Percentiles rank a stretch among this genome's conserved stretches.
These are phyloP conservation scores for Salvelinus fontinalis DNA, from an alignment of 2,113 vertebrate genomes.

Conservation along the genomic window DNA sequence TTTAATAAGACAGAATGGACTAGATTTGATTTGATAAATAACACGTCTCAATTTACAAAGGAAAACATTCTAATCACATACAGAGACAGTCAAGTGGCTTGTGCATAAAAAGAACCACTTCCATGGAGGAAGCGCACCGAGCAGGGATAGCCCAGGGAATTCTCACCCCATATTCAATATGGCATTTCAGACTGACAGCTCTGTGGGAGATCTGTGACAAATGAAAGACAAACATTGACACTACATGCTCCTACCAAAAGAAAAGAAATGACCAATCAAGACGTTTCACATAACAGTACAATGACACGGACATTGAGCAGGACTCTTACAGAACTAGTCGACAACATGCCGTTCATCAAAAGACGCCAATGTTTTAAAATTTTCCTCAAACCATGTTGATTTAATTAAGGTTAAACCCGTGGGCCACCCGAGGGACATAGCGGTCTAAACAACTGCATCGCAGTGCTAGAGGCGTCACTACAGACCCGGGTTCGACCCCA, in stretches of 20 bases:
- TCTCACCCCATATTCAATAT: too few species aligned
- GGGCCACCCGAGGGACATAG: too few species aligned
- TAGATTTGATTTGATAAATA: background rate
- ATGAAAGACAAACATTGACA: background rate
- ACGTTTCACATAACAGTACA: background rate
- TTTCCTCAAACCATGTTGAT: background rate
- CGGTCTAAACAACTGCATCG: too few species aligned
- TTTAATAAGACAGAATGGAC: background rate
- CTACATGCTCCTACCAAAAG: background rate
- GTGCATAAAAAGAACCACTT: background rate
- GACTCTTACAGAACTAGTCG: background rate
- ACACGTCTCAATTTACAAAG: background rate
- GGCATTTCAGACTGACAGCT: background rate
- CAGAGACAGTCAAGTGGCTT: background rate
- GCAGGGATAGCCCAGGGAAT: background rate
- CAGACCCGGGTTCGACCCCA: too few species aligned
- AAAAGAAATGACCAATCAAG: background rate
- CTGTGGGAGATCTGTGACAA: background rate
- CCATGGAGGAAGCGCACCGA: background rate
- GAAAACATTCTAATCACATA: background rate
- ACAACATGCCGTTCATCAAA: background rate
- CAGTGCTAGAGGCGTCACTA: too few species aligned
- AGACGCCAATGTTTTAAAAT: background rate
- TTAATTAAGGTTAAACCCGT: constrained; percentile 51
- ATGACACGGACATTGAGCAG: background rate